A percentile compares a stretch with the other conserved stretches of the same genome.
Evolutionary conservation across 2,797 vertebrate genomes (phyloP).

Genomic region (Propithecus perrieri): DNA sequence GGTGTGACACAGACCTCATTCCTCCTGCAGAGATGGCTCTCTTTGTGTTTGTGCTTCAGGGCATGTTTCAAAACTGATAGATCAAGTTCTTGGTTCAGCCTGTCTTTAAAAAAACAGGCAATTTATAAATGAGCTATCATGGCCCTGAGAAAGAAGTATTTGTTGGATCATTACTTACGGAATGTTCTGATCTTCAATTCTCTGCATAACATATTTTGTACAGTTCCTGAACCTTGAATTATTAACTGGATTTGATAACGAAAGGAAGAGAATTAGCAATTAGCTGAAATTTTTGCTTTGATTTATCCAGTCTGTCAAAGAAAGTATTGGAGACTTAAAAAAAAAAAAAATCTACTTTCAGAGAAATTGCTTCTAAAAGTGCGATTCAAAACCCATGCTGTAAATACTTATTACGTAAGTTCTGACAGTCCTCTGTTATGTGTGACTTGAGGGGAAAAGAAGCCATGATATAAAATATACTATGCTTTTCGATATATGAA

Average conservation of each 20-base stretch:
- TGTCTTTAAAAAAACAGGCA: constrained; percentile 16
- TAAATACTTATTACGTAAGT: neutral
- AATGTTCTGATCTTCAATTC: constrained; percentile 37
- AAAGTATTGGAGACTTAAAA: neutral
- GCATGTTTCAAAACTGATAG: constrained; percentile 54
- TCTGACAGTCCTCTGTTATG: neutral
- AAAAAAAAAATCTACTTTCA: neutral
- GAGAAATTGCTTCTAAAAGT: neutral
- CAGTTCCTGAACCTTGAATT: neutral
- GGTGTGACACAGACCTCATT: constrained; percentile 36
- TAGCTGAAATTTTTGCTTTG: neutral
- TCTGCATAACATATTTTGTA: neutral
- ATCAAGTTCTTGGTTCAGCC: constrained; percentile 55
- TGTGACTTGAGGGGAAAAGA: neutral
- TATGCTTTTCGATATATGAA: neutral
- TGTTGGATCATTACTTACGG: constrained; percentile 44
- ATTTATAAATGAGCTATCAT: constrained; percentile 51
- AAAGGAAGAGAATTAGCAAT: neutral
- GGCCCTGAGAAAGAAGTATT: constrained; percentile 9
- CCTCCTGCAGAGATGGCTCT: neutral
- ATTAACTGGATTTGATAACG: neutral
- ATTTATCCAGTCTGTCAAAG: neutral
- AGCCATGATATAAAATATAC: neutral
- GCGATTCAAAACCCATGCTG: neutral
- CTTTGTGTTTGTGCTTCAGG: constrained; percentile 10